Base-by-base conservation (phyloP, 2,888 invertebrate species). In the Drosophila meridiana region DNA sequence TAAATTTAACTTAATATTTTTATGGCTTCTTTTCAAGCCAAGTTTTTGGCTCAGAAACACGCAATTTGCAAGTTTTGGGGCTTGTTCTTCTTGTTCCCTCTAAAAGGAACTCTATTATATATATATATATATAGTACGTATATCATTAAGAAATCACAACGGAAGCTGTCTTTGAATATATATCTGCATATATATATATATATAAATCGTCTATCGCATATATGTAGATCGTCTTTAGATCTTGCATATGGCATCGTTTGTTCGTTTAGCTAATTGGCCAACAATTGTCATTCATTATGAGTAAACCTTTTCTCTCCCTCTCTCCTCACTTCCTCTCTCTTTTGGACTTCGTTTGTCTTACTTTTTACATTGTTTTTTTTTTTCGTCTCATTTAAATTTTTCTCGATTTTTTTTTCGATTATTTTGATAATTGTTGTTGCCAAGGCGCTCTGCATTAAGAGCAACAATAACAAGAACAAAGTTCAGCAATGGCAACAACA, bases 231-330 rank as follows among this genome's bases (percentile, higher is more conserved):
- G 30, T 13, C 40, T 69, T 26, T 28, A 40, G 30, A 20, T 34
- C 13, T 20, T 30, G 32, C 42, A 47, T 36, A 26, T 59, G 36
- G 42, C 32, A 30, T 40, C n/a, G 45, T 6, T 53, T 36, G 26
- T 20, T 59, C 50, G 28, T 48, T 53, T 45, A 32, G 73, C 79
- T 76, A 76, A 78, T 76, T 76, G 76, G 68, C 61, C 52, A 61
- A 47, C 79, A 68, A 76, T 76, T 76, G 79, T 74, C 79, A 76
- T 53, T 79, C 80, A 69, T 76, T 76, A 79, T 74, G 79, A 74
- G 69, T 57, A 42, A 66, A 5, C 36, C 34, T 34, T 26, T 34
- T 20, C 11, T 11, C 55, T 14, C 11, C 32, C 53, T 3, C 11
- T 11, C 30, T 32, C 11, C 7, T 4, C 20, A 2, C 9, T 6